Evolutionary conservation across 1,140 invertebrate species (phyloP).

Genomic region (Delia radicum): DNA sequence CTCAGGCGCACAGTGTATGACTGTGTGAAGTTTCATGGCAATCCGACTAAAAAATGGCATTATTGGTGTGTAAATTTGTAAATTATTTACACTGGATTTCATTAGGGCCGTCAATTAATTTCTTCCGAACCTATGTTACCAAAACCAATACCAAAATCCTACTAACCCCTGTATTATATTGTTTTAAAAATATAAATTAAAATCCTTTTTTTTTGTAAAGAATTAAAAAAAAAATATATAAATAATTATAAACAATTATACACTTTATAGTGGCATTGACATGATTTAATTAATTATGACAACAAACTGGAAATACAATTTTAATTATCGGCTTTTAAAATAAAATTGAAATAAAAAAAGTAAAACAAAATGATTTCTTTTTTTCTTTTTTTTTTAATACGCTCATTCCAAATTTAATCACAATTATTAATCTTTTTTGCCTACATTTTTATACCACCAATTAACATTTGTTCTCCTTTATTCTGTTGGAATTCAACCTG

Average conservation of each 20-base stretch:
- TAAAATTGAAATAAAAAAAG: neutral
- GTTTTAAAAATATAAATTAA: neutral
- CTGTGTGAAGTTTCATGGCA: too few species aligned
- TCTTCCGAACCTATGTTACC: too few species aligned
- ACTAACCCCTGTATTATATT: too few species aligned
- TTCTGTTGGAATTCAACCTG: neutral
- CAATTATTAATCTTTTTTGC: slow-evolving; percentile 19
- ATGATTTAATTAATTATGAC: slow-evolving; percentile 24
- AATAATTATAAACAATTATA: slow-evolving; percentile 24
- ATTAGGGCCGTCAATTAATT: too few species aligned
- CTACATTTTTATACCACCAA: neutral
- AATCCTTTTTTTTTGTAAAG: neutral
- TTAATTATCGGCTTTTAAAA: slow-evolving; percentile 4
- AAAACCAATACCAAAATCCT: too few species aligned
- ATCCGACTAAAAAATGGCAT: too few species aligned
- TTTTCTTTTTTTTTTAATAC: neutral
- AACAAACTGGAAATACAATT: slow-evolving; percentile 10
- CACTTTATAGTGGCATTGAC: slow-evolving; percentile 17
- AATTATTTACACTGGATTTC: too few species aligned
- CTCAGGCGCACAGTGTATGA: too few species aligned
- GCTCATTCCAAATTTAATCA: neutral
- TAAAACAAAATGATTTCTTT: neutral
- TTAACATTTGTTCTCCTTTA: neutral
- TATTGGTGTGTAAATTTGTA: too few species aligned
- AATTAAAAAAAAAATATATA: neutral